Base-by-base conservation (phyloP, 2,113 vertebrate species). In the Brienomyrus longianalis region DNA sequence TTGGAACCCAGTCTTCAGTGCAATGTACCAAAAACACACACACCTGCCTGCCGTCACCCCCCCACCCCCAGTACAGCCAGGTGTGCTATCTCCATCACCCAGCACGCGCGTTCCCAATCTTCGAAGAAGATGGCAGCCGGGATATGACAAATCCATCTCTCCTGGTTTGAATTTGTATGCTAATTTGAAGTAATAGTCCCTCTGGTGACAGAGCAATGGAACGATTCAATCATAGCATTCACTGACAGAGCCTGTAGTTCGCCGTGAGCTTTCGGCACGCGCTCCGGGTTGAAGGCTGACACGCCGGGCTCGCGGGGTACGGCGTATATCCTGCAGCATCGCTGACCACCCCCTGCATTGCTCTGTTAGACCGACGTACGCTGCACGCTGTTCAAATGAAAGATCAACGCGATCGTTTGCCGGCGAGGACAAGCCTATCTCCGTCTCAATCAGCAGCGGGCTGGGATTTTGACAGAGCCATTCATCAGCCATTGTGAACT, bases 71-170 rank as follows among this genome's bases (percentile, higher is more conserved):
- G 92, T 91, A 27, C 83, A 93, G 95, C 95, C 95, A 96, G 96
- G 95, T 96, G 95, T 96, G 95, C 95, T 96, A 96, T 96, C 95
- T 96, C 93, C 94, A 95, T 96, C 93, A 93, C 92, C 11, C 95
- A 95, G 95, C 92, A 93, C 93, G 94, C 94, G 94, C 93, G 90
- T 91, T 93, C 94, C 95, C 95, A 95, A 96, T 96, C 95, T 95
- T 93, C 90, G 93, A 94, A 93, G 94, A 95, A 94, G 94, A 95
- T 94, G 95, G 95, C 93, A 94, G 94, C 95, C 94, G 93, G 93
- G 95, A 96, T 96, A 95, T 96, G 95, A 96, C 95, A 96, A 96
- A 96, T 96, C 96, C 95, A 96, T 96, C 96, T 96, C 95, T 96
- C 95, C 95, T 92, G 95, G 94, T 96, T 96, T 96, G 95, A 96